phyloP scores from a whole-genome alignment of 2,888 invertebrate species.

The Melieria omissa region DNA sequence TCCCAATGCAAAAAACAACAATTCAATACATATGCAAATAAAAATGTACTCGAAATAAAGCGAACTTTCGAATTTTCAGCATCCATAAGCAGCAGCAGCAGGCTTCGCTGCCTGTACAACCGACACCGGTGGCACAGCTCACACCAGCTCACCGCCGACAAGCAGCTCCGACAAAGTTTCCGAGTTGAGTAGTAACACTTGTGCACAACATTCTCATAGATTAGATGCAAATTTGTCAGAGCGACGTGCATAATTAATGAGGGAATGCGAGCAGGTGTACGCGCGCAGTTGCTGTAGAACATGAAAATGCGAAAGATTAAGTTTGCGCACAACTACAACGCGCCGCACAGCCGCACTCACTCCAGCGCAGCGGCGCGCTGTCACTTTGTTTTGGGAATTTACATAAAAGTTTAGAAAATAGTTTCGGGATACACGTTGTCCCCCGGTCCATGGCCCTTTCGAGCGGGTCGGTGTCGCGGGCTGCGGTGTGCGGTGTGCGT shows the following conservation, averaged over 20 bases:
- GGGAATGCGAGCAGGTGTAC: slow-evolving; percentile 61
- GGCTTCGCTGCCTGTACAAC: too few species aligned
- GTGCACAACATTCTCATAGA: slow-evolving; percentile 40
- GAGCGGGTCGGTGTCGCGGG: too few species aligned
- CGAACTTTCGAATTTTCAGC: too few species aligned
- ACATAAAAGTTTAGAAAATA: slow-evolving; percentile 60
- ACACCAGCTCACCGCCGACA: too few species aligned
- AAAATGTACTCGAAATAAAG: too few species aligned
- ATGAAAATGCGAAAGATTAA: slow-evolving; percentile 62
- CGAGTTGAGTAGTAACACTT: slow-evolving; percentile 14
- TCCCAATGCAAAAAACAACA: too few species aligned
- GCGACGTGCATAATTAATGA: slow-evolving; percentile 63
- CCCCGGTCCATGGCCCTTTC: too few species aligned
- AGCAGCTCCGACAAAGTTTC: too few species aligned
- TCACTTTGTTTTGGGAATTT: slow-evolving; percentile 52
- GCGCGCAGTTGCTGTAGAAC: slow-evolving; percentile 54
- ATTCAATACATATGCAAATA: too few species aligned
- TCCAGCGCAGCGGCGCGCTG: background rate
- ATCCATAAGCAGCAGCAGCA: too few species aligned
- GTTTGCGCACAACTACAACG: slow-evolving; percentile 43
- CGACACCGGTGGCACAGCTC: too few species aligned
- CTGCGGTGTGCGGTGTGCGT: too few species aligned
- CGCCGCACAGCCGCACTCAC: background rate
- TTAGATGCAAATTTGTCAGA: slow-evolving; percentile 53
- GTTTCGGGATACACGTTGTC: background rate